Percentiles rank a stretch among this genome's conserved stretches.
Evolutionary conservation across 2,797 vertebrate genomes (phyloP).

Genomic region (Melanotaenia maccullochi): DNA sequence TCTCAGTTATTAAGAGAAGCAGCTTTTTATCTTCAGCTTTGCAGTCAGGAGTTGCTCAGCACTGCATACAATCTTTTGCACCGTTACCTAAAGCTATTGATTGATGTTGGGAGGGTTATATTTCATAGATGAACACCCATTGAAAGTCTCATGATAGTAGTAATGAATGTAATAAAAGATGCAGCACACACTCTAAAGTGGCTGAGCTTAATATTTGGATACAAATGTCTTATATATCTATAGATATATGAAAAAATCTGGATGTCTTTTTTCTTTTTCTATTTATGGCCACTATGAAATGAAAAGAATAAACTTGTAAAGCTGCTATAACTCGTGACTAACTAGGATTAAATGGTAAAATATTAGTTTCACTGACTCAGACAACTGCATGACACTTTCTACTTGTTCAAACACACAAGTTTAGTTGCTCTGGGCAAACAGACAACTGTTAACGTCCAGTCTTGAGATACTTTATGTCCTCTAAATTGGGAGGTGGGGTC

Average conservation of each 20-base stretch:
- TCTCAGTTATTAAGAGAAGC: slow-evolving; percentile 43
- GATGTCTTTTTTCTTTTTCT: too few relatives aligned
- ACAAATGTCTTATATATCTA: neutral
- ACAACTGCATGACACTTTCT: too few relatives aligned
- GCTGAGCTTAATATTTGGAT: neutral
- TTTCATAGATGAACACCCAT: neutral
- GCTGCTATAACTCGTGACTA: too few relatives aligned
- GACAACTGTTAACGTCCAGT: too few relatives aligned
- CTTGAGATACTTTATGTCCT: neutral
- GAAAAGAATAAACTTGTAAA: too few relatives aligned
- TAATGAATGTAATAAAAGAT: slow-evolving; percentile 12
- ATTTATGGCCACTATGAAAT: too few relatives aligned
- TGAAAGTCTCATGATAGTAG: slow-evolving; percentile 2
- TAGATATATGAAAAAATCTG: too few relatives aligned
- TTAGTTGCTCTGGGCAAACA: too few relatives aligned
- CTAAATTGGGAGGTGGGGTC: too few relatives aligned
- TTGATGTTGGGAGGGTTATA: slow-evolving; percentile 5
- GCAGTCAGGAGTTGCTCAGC: slow-evolving; percentile 15
- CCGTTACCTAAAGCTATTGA: slow-evolving; percentile 14
- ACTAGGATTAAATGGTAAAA: too few relatives aligned
- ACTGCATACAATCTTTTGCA: slow-evolving; percentile 6
- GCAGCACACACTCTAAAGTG: neutral
- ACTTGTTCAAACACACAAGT: too few relatives aligned
- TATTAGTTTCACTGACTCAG: too few relatives aligned
- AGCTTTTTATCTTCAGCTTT: slow-evolving; percentile 47